Conservation (phyloP, 2,113 vertebrate species). For the Tyto alba region DNA sequence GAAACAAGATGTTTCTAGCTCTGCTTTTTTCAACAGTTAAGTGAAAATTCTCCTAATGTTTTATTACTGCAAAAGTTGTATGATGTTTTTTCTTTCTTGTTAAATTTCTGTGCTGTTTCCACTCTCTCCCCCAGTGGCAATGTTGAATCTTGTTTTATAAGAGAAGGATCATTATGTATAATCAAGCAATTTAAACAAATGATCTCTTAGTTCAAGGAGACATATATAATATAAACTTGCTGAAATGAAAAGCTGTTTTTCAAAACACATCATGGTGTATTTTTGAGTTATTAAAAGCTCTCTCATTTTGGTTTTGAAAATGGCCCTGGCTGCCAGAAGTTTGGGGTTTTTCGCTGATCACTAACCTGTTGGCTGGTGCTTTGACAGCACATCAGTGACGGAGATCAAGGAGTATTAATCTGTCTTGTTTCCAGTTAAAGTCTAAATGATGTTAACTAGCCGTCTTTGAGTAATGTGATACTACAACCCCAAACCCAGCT, state of each 20-base stretch:
- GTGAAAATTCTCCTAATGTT: constrained; percentile 59
- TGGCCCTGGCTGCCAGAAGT: neutral
- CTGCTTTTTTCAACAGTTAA: constrained; percentile 39
- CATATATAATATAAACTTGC: neutral
- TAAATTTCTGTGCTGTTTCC: constrained; percentile 56
- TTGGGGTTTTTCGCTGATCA: neutral
- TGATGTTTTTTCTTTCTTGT: constrained; percentile 58
- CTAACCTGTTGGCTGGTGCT: neutral
- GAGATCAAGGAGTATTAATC: neutral
- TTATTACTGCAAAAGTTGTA: constrained; percentile 49
- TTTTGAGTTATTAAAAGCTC: neutral
- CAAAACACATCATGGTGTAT: neutral
- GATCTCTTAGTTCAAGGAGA: constrained; percentile 54
- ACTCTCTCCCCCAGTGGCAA: constrained; percentile 23
- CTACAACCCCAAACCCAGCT: neutral
- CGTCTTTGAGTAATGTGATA: neutral
- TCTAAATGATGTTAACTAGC: neutral
- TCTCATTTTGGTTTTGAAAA: neutral
- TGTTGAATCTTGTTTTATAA: constrained; percentile 72
- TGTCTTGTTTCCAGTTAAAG: neutral
- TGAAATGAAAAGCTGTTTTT: constrained; percentile 27
- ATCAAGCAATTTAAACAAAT: constrained; percentile 70
- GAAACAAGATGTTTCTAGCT: constrained; percentile 43
- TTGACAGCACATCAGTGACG: neutral
- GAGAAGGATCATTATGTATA: constrained; percentile 62